Conservation (phyloP, 2,888 invertebrate species). For the Agrilus mali region DNA sequence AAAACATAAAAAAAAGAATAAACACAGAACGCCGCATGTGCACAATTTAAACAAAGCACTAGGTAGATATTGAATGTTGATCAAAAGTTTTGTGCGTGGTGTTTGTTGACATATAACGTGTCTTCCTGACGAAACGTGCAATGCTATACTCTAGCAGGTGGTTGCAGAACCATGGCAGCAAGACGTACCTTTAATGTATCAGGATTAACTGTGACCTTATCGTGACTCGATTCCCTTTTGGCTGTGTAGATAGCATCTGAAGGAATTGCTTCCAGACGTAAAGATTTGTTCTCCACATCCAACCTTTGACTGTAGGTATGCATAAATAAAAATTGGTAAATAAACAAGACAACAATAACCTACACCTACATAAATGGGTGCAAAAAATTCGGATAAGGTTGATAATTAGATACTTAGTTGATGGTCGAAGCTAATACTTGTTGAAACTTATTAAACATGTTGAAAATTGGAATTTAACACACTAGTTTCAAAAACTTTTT, state of each 20-base stretch:
- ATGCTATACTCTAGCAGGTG: constrained; percentile 70
- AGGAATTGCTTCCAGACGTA: constrained; percentile 47
- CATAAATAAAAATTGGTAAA: neutral
- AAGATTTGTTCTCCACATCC: constrained; percentile 35
- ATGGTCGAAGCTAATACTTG: no score
- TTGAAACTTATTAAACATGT: no score
- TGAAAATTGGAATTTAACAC: no score
- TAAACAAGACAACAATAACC: no score
- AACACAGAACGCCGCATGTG: no score
- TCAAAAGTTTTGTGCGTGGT: no score
- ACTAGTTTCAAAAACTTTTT: no score
- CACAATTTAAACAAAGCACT: no score
- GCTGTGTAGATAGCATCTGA: constrained; percentile 65
- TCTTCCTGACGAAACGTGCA: constrained; percentile 27
- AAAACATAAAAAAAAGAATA: no score
- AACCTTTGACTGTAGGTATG: constrained; percentile 27
- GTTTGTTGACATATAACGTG: constrained; percentile 10
- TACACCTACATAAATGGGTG: neutral
- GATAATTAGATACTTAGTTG: no score
- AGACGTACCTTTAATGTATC: constrained; percentile 82
- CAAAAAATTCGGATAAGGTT: neutral
- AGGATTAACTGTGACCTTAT: constrained; percentile 31
- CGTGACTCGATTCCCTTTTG: constrained; percentile 20
- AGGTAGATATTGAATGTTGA: no score
- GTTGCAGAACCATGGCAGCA: constrained; percentile 80